phyloP scores from a whole-genome alignment of 1,140 invertebrate species.

The Zaprionus davidi region DNA sequence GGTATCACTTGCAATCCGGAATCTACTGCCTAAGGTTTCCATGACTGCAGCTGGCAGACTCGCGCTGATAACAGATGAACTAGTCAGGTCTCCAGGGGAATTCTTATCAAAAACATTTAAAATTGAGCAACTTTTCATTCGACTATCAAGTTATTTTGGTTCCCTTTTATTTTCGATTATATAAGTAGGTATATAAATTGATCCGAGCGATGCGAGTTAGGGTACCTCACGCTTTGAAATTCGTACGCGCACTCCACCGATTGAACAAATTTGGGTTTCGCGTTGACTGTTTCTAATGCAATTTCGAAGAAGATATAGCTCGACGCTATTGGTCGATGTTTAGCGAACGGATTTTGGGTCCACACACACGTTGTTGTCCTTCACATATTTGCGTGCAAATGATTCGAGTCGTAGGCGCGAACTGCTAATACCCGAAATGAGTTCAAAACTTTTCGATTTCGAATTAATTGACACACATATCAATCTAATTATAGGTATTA shows the following conservation, averaged over 20 bases:
- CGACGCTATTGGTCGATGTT: constrained; percentile 37
- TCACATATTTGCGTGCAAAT: constrained; percentile 79
- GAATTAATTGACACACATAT: constrained; percentile 80
- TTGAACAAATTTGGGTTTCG: constrained; percentile 54
- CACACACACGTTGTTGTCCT: constrained; percentile 75
- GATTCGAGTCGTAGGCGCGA: constrained; percentile 64
- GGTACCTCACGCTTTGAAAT: constrained; percentile 77
- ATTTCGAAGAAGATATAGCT: constrained; percentile 58
- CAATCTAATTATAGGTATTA: constrained; percentile 65
- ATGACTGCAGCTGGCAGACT: constrained; percentile 5
- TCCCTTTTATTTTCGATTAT: constrained; percentile 20
- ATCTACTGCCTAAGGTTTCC: constrained; percentile 24
- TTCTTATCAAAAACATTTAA: constrained; percentile 45
- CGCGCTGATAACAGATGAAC: constrained; percentile 37
- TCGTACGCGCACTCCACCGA: constrained; percentile 74
- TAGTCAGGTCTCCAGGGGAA: constrained; percentile 3
- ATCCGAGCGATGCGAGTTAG: constrained; percentile 28
- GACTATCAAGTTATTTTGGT: constrained; percentile 26
- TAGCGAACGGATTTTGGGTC: constrained; percentile 43
- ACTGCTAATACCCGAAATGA: constrained; percentile 71
- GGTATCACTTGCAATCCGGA: constrained; percentile 2
- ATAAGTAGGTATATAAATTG: constrained; percentile 28
- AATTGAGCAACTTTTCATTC: not conserved
- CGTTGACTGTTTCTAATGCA: constrained; percentile 56
- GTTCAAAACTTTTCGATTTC: constrained; percentile 80